A percentile compares a stretch with the other conserved stretches of the same genome.
phyloP scores from a whole-genome alignment of 2,888 invertebrate genomes.

The Salpingus planirostris region DNA sequence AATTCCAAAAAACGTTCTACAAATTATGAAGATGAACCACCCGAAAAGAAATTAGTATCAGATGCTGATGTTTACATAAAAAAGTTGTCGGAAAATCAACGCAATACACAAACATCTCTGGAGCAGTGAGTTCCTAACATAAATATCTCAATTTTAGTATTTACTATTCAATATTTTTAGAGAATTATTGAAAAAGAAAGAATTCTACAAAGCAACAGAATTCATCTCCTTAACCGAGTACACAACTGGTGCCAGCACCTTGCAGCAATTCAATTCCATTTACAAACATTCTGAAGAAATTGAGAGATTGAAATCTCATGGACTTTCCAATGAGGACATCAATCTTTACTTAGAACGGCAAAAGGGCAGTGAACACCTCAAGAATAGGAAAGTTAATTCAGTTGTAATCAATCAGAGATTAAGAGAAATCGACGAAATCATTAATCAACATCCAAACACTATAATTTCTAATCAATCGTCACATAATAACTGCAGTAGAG shows the following conservation, averaged over 20 bases:
- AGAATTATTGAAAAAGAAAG: slow-evolving; percentile 16
- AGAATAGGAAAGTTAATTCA: slow-evolving; percentile 29
- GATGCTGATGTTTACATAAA: slow-evolving; percentile 36
- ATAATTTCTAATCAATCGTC: too few species aligned
- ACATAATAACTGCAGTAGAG: too few species aligned
- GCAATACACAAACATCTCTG: slow-evolving; percentile 26
- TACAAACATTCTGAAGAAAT: slow-evolving; percentile 39
- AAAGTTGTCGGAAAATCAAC: slow-evolving; percentile 33
- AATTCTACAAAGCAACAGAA: slow-evolving; percentile 23
- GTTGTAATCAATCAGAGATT: slow-evolving; percentile 17
- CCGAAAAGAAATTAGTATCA: slow-evolving; percentile 29
- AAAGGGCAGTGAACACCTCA: slow-evolving; percentile 34
- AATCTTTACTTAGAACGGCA: slow-evolving; percentile 45
- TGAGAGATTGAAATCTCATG: slow-evolving; percentile 44
- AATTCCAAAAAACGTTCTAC: too few species aligned
- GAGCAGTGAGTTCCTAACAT: slow-evolving; percentile 26
- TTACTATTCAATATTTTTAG: too few species aligned
- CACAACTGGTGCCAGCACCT: slow-evolving; percentile 42
- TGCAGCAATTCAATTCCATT: slow-evolving; percentile 41
- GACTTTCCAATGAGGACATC: slow-evolving; percentile 45
- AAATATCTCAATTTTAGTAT: slow-evolving; percentile 2
- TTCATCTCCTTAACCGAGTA: slow-evolving; percentile 24
- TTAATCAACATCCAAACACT: too few species aligned
- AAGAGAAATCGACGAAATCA: slow-evolving; percentile 1
- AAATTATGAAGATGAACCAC: slow-evolving; percentile 24